phyloP scores from a whole-genome alignment of 2,113 vertebrate species.

The Microtus ochrogaster region DNA sequence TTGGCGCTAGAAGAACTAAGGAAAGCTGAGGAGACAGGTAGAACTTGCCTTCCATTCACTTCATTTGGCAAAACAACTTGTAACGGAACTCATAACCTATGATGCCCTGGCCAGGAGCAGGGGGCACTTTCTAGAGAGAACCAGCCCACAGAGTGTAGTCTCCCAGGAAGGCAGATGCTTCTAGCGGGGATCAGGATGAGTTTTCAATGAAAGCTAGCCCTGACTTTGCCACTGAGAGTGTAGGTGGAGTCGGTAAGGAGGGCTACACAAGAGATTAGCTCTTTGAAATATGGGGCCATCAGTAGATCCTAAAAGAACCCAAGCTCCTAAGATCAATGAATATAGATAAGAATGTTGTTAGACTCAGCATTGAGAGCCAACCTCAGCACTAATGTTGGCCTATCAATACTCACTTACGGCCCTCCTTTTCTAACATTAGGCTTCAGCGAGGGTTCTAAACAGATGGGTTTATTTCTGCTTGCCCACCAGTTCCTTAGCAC shows the following conservation, averaged over 20 bases:
- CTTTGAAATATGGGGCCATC: constrained; percentile 54
- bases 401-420: constrained; percentile 42
- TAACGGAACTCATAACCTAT: neutral
- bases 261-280: constrained; percentile 42
- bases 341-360: constrained; percentile 27
- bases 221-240: neutral
- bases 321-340: constrained; percentile 54
- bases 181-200: neutral
- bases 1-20: neutral
- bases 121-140: neutral
- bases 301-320: constrained; percentile 15
- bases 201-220: neutral
- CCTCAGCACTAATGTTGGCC: constrained; percentile 46
- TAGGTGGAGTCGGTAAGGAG: neutral
- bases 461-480: constrained; percentile 31
- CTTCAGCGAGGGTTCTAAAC: neutral
- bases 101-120: neutral
- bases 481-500: neutral
- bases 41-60: neutral
- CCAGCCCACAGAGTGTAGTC: neutral
- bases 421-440: neutral
- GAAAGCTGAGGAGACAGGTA: neutral
- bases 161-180: neutral
- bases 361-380: neutral
- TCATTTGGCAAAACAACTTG: neutral